Evolutionary conservation across 2,888 invertebrate genomes (phyloP).

Genomic region (Boloria selene): DNA sequence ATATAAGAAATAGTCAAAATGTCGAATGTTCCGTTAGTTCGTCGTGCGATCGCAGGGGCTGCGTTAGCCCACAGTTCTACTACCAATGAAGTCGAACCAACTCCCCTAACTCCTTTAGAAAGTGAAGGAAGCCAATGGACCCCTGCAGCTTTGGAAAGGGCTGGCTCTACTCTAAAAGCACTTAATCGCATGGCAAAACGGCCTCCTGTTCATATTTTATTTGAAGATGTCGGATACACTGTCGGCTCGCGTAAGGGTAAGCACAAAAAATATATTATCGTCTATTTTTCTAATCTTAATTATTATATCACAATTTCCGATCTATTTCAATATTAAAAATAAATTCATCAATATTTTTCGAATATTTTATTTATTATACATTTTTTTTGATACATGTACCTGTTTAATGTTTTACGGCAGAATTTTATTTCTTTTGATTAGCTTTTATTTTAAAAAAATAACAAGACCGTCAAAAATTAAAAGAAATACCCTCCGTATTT

Average conservation of each 20-base stretch:
- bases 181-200: slow-evolving; percentile 81
- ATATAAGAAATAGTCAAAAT: slow-evolving; percentile 47
- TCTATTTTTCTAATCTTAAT: too few species aligned
- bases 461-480: too few species aligned
- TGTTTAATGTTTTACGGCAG: too few species aligned
- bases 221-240: slow-evolving; percentile 82
- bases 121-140: slow-evolving; percentile 64
- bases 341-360: too few species aligned
- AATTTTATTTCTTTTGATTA: too few species aligned
- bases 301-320: too few species aligned
- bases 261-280: slow-evolving; percentile 1
- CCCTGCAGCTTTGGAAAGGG: slow-evolving; percentile 74
- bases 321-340: too few species aligned
- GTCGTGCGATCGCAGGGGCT: slow-evolving; percentile 70
- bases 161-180: slow-evolving; percentile 76
- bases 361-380: too few species aligned
- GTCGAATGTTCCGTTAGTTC: slow-evolving; percentile 68
- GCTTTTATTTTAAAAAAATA: too few species aligned
- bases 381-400: too few species aligned
- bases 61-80: slow-evolving; percentile 57
- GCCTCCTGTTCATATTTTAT: slow-evolving; percentile 82
- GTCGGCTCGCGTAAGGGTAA: slow-evolving; percentile 74
- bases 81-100: slow-evolving; percentile 38
- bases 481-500: too few species aligned
- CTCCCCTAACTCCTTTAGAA: slow-evolving; percentile 29